Base-by-base conservation (phyloP, 2,888 invertebrate genomes). In the Ornithoptera alexandrae region DNA sequence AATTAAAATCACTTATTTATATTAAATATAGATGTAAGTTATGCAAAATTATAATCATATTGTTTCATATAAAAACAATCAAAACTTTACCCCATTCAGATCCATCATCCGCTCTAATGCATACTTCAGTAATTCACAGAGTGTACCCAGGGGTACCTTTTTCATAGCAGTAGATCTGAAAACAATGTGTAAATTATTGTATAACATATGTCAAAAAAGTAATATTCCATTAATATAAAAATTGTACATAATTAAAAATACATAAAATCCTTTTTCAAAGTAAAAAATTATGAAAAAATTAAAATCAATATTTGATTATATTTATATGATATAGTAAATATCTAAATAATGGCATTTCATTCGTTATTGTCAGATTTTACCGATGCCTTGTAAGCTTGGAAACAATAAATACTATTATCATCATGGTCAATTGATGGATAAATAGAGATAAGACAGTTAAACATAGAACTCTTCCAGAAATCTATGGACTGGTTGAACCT, bases 21-120 rank as follows among this genome's bases (percentile, higher is more conserved):
- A 39, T 39, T 50, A 50, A 50, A 50, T 15, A 50, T 50, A 22
- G 22, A 22, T 22, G 22, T 22, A 22, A 22, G 22, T 22, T 22
- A 22, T 22, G 22, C 22, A 22, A 22, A 22, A 22, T 22, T 22
- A 22, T 22, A 22, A 22, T 1, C 22, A 22, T 58, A 1, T 60
- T 30, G 30, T 60, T 60, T 60, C 30, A 0, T 22, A 36, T 50
- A 57, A 57, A 24, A 24, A 62, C 3, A 64, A 56, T 64, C 3
- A 62, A 53, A 15, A 64, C 42, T 66, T 79, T 78, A 98, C 98
- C 94, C 97, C 97, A 81, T 95, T 94, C 69, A 96, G 93, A 78
- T 94, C 94, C 81, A 95, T 95, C 96, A 98, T 97, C 76, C 97
- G 92, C 73, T 95, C 95, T 67, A 97, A 90, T 4, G 97, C 97